Conservation (phyloP, 2,888 invertebrate species). For the Polietes domitor region DNA sequence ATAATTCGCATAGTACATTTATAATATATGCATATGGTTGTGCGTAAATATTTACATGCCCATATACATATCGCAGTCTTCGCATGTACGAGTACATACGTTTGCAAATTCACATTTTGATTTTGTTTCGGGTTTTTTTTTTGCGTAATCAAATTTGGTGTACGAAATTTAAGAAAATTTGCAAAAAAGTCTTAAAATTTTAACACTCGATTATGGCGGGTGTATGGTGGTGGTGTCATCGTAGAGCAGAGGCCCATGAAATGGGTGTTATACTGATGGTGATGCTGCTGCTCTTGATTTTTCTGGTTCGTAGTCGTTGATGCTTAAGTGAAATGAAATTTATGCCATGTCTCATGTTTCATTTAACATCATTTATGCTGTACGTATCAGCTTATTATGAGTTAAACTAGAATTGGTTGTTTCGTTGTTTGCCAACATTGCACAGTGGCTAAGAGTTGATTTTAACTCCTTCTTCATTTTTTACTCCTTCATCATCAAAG, state of each 20-base stretch:
- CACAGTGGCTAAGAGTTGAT: neutral
- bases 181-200: neutral
- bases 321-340: conserved; percentile 17
- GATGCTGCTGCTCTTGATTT: neutral
- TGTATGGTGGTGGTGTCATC: neutral
- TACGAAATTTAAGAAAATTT: conserved; percentile 19
- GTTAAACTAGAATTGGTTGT: conserved; percentile 23
- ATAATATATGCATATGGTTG: too few relatives aligned
- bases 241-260: neutral
- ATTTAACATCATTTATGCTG: conserved; percentile 45
- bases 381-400: conserved; percentile 38
- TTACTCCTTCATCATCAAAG: too few relatives aligned
- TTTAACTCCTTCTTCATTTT: too few relatives aligned
- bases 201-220: neutral
- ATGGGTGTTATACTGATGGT: neutral
- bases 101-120: too few relatives aligned
- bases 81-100: too few relatives aligned
- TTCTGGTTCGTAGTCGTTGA: neutral
- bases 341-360: conserved; percentile 12
- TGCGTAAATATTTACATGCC: too few relatives aligned
- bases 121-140: neutral
- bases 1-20: too few relatives aligned
- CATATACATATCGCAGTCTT: too few relatives aligned
- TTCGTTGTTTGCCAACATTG: neutral
- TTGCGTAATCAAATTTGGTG: conserved; percentile 11